Conservation (phyloP, 2,797 vertebrate species). For the Menidia menidia region DNA sequence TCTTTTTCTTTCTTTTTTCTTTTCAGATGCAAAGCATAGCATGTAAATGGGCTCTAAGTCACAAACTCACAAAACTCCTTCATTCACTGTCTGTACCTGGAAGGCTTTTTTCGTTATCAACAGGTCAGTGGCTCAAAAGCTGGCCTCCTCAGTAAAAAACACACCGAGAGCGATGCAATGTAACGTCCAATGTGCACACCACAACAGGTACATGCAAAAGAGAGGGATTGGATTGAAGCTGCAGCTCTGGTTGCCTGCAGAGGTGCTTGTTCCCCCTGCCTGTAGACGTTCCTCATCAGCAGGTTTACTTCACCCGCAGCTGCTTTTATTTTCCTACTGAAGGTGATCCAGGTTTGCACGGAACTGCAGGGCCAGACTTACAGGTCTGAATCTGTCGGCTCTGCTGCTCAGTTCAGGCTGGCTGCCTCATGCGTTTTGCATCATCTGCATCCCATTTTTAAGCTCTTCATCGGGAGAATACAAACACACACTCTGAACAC, state of each 20-base stretch:
- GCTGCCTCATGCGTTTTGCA: slow-evolving; percentile 9
- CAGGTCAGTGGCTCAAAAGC: neutral
- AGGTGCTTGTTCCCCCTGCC: neutral
- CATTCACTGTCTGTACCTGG: neutral
- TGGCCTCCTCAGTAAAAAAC: neutral
- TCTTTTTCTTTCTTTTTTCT: slow-evolving; percentile 6
- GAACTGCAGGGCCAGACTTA: slow-evolving; percentile 25
- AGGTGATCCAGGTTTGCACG: slow-evolving; percentile 11
- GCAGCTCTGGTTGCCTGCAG: slow-evolving; percentile 1
- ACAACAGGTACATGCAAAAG: neutral
- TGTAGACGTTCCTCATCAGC: slow-evolving; percentile 11
- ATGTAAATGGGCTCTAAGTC: slow-evolving; percentile 2
- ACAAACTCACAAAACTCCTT: slow-evolving; percentile 7
- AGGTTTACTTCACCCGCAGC: slow-evolving; percentile 1
- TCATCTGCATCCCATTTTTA: slow-evolving; percentile 1
- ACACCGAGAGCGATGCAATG: too few species aligned
- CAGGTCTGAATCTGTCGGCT: slow-evolving; percentile 19
- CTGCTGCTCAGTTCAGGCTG: slow-evolving; percentile 7
- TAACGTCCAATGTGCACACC: too few species aligned
- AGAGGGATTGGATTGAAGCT: neutral
- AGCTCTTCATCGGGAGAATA: slow-evolving; percentile 9
- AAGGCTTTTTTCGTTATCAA: neutral
- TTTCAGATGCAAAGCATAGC: slow-evolving; percentile 15
- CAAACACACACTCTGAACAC: slow-evolving; percentile 7
- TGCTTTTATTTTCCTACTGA: slow-evolving; percentile 15